These are phyloP conservation scores for Tachycineta bicolor DNA, from an alignment of 2,113 vertebrate species.

Conservation along the genomic window DNA sequence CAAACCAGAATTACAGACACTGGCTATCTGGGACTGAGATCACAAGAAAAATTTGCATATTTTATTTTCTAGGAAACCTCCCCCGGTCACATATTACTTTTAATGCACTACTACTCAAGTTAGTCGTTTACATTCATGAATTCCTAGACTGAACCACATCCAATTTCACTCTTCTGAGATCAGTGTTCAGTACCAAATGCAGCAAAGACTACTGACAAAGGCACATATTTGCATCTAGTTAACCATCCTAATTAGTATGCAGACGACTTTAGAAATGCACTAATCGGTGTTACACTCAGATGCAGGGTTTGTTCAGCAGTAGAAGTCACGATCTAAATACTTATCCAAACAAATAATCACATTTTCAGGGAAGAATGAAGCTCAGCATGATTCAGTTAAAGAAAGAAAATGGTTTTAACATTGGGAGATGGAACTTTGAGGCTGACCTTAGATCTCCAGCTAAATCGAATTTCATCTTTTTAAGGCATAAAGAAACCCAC, in stretches of 20 bases:
- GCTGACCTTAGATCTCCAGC: not conserved
- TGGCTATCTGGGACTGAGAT: not conserved
- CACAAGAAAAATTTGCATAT: not conserved
- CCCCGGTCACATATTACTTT: not conserved
- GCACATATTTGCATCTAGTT: conserved; percentile 18
- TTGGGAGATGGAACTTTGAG: not conserved
- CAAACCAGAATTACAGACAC: not conserved
- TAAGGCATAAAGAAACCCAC: not conserved
- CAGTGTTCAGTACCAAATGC: not conserved
- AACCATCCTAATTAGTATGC: conserved; percentile 19
- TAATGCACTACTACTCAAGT: not conserved
- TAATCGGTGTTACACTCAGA: conserved; percentile 9
- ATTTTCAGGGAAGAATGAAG: not conserved
- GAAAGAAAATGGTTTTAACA: not conserved
- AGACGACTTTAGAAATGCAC: conserved; percentile 8
- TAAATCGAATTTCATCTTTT: not conserved
- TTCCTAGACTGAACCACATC: not conserved
- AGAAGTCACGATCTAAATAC: not conserved
- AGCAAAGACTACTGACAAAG: not conserved
- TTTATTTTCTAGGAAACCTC: not conserved
- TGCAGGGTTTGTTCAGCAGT: not conserved
- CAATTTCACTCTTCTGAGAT: not conserved
- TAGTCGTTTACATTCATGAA: not conserved
- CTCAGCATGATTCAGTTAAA: not conserved
- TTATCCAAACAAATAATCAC: not conserved